These are phyloP conservation scores for Portunus trituberculatus DNA, from an alignment of 1,140 invertebrate genomes.

Conservation along the genomic window DNA sequence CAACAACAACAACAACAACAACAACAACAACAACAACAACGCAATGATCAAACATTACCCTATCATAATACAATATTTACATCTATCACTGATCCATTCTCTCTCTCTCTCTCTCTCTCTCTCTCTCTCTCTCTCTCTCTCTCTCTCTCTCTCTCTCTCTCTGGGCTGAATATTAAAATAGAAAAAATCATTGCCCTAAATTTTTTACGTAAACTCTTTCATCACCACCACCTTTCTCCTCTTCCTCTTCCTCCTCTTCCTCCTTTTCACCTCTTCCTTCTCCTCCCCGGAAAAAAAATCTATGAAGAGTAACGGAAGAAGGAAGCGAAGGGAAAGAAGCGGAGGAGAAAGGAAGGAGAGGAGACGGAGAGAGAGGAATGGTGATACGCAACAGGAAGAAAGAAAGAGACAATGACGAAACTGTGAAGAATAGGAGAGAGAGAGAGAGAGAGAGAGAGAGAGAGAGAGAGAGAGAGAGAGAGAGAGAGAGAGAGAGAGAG, in stretches of 20 bases:
- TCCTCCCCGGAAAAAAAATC: not conserved
- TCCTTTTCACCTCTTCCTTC: not conserved
- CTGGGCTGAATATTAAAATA: not conserved
- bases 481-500: not conserved
- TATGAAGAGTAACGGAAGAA: not conserved
- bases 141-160: conserved; percentile 34
- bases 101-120: conserved; percentile 51
- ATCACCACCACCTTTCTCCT: not conserved
- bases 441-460: conserved; percentile 40
- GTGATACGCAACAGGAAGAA: too few relatives aligned
- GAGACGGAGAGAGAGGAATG: not conserved
- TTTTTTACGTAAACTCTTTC: not conserved
- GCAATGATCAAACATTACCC: too few relatives aligned
- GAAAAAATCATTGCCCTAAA: not conserved
- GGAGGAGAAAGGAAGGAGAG: not conserved
- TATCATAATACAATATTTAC: not conserved
- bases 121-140: conserved; percentile 48
- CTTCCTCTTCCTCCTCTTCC: not conserved
- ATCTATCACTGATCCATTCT: conserved; percentile 33
- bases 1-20: not conserved
- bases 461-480: conserved; percentile 29
- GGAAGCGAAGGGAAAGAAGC: too few relatives aligned
- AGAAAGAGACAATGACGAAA: too few relatives aligned
- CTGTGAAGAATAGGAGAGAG: not conserved
- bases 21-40: not conserved